Conservation (phyloP, 92 coral and sea anemone species). For the Phenganax marumi region DNA sequence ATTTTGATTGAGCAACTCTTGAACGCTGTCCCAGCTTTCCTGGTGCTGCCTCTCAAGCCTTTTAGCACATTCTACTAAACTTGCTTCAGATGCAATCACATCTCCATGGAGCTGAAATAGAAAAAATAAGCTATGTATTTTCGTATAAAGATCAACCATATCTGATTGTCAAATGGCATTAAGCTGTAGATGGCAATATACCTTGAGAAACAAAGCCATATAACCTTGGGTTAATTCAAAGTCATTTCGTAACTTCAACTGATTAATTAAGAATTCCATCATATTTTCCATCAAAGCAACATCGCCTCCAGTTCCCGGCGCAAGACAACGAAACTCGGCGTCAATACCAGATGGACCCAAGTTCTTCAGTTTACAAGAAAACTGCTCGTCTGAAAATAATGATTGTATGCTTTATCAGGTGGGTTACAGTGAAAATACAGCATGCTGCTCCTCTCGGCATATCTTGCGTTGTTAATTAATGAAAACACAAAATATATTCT, state of each 20-base stretch:
- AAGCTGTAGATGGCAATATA: background rate
- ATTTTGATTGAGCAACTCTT: slow-evolving; percentile 80
- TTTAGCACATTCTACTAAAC: slow-evolving; percentile 59
- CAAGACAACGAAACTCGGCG: slow-evolving; percentile 73
- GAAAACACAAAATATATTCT: too few relatives aligned
- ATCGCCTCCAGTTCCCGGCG: slow-evolving; percentile 90
- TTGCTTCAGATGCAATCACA: slow-evolving; percentile 59
- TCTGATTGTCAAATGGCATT: too few relatives aligned
- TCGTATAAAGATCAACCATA: too few relatives aligned
- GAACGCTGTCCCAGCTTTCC: slow-evolving; percentile 71
- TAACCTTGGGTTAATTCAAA: slow-evolving; percentile 87
- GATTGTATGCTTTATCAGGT: background rate
- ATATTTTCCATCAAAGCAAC: slow-evolving; percentile 67
- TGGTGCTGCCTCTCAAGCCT: slow-evolving; percentile 68
- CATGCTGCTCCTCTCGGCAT: background rate
- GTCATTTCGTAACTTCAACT: slow-evolving; percentile 69
- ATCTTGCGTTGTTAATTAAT: too few relatives aligned
- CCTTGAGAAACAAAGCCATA: slow-evolving; percentile 89
- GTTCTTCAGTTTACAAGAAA: slow-evolving; percentile 63
- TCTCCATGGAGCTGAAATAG: slow-evolving; percentile 80
- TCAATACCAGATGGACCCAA: slow-evolving; percentile 96
- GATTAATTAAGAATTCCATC: slow-evolving; percentile 76
- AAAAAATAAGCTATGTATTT: background rate
- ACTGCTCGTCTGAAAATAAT: slow-evolving; percentile 61
- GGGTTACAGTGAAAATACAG: background rate